Evolutionary conservation across 2,797 vertebrate species (phyloP).

Genomic region (Decapterus maruadsi): DNA sequence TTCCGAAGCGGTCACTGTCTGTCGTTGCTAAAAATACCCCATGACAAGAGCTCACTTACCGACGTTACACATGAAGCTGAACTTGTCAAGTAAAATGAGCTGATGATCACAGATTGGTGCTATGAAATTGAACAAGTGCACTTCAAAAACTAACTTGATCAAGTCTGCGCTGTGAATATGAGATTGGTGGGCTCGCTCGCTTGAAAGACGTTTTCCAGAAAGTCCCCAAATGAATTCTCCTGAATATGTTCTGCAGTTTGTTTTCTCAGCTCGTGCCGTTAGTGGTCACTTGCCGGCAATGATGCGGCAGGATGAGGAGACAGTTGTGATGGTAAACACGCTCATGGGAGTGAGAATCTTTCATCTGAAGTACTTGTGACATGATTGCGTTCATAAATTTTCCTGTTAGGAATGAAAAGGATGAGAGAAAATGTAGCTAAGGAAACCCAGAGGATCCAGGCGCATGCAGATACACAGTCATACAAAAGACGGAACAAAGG

Average conservation of each 20-base stretch:
- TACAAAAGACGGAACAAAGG: slow-evolving; percentile 20
- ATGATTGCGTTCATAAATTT: slow-evolving; percentile 59
- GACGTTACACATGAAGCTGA: slow-evolving; percentile 60
- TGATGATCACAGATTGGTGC: slow-evolving; percentile 50
- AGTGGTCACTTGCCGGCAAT: slow-evolving; percentile 36
- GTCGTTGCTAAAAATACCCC: slow-evolving; percentile 64
- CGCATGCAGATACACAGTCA: no score
- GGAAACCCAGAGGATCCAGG: not conserved
- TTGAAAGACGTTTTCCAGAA: not conserved
- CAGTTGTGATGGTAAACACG: slow-evolving; percentile 68
- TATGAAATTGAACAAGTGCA: slow-evolving; percentile 50
- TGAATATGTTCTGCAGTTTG: slow-evolving; percentile 16
- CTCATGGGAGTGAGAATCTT: slow-evolving; percentile 39
- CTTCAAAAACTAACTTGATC: slow-evolving; percentile 42
- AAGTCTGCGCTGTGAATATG: slow-evolving; percentile 38
- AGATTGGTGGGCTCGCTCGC: not conserved
- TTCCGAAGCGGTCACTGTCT: slow-evolving; percentile 59
- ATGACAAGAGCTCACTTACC: slow-evolving; percentile 60
- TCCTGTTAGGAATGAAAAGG: slow-evolving; percentile 30
- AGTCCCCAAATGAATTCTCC: slow-evolving; percentile 7
- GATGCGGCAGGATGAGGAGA: slow-evolving; percentile 61
- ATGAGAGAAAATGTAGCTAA: slow-evolving; percentile 5
- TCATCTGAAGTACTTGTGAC: slow-evolving; percentile 46
- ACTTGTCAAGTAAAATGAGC: slow-evolving; percentile 50
- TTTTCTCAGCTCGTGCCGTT: slow-evolving; percentile 34